phyloP scores from a whole-genome alignment of 2,888 invertebrate genomes.

The Hypercompe scribonia region DNA sequence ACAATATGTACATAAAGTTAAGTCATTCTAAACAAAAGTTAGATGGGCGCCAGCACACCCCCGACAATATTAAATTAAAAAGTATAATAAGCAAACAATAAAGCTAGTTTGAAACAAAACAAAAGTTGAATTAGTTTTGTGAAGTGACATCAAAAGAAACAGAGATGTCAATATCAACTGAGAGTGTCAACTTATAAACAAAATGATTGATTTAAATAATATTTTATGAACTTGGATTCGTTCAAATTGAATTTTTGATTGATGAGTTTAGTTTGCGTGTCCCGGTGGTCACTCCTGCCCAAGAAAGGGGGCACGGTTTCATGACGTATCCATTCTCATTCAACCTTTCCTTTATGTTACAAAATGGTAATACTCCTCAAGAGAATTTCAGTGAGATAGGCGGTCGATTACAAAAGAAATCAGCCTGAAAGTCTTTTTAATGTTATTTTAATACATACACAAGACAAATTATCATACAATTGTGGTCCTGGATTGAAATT shows the following conservation, averaged over 20 bases:
- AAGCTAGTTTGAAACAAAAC: conserved; percentile 14
- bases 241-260: background rate
- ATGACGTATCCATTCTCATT: too few relatives aligned
- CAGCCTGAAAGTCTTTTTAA: too few relatives aligned
- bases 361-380: too few relatives aligned
- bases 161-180: background rate
- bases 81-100: conserved; percentile 3
- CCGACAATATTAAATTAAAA: conserved; percentile 15
- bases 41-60: background rate
- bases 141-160: conserved; percentile 10
- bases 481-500: too few relatives aligned
- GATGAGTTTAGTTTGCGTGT: background rate
- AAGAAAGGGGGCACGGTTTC: background rate
- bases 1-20: background rate
- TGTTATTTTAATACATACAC: too few relatives aligned
- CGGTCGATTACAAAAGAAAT: too few relatives aligned
- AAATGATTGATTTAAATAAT: conserved; percentile 9
- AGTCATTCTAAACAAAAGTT: background rate
- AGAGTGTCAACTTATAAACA: background rate
- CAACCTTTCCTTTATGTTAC: too few relatives aligned
- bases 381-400: too few relatives aligned
- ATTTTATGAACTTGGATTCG: background rate
- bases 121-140: conserved; percentile 18
- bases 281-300: background rate
- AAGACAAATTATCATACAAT: too few relatives aligned